Evolutionary conservation across 2,113 vertebrate species (phyloP).

Genomic region (Callospermophilus lateralis): DNA sequence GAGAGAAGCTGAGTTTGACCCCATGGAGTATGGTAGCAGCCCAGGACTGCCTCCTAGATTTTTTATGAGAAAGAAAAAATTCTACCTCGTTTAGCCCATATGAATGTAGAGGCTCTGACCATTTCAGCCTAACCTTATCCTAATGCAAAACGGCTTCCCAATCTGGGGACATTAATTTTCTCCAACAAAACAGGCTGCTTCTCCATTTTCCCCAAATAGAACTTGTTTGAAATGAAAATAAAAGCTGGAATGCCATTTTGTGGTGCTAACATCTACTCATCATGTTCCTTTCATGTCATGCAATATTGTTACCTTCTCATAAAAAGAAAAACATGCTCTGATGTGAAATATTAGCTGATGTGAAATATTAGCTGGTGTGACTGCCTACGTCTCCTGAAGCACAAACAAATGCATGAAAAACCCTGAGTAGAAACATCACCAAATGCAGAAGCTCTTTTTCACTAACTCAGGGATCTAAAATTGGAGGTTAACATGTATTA

Average conservation of each 20-base stretch:
- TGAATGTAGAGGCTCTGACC: neutral
- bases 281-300: neutral
- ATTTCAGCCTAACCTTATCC: neutral
- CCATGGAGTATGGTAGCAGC: neutral
- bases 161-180: neutral
- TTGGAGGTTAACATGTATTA: neutral
- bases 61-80: neutral
- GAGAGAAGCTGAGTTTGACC: neutral
- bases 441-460: neutral
- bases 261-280: neutral
- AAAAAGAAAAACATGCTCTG: neutral
- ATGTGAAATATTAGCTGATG: neutral
- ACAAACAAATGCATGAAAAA: neutral
- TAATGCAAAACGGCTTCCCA: slow-evolving; percentile 1
- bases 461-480: neutral
- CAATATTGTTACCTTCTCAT: neutral
- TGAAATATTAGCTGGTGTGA: slow-evolving; percentile 44
- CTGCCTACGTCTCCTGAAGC: neutral
- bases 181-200: neutral
- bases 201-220: slow-evolving; percentile 12
- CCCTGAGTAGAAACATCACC: neutral
- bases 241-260: slow-evolving; percentile 3
- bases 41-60: neutral
- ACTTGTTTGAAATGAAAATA: slow-evolving; percentile 46
- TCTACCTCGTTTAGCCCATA: neutral